These are phyloP conservation scores for Mallotus villosus DNA, from an alignment of 2,797 vertebrate species.

Conservation along the genomic window DNA sequence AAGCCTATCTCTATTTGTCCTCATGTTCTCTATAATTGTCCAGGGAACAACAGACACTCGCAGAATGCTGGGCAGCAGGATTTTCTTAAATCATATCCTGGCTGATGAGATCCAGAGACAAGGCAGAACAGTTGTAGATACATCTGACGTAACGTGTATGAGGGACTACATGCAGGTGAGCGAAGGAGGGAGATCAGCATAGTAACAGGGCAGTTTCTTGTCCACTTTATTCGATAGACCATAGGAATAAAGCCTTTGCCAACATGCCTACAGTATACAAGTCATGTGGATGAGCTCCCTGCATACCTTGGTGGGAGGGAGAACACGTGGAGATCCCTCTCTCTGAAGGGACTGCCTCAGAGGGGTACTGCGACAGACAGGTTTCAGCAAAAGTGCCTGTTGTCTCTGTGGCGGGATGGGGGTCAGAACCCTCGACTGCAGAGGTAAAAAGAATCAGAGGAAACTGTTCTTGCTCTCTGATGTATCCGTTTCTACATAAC, in stretches of 20 bases:
- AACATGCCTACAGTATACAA: slow-evolving; percentile 54
- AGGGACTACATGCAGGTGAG: slow-evolving; percentile 69
- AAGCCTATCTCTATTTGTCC: too few species aligned
- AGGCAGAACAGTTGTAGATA: slow-evolving; percentile 53
- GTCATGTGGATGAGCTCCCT: slow-evolving; percentile 66
- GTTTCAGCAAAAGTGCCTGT: slow-evolving; percentile 56
- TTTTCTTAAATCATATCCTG: slow-evolving; percentile 55
- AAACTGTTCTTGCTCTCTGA: slow-evolving; percentile 1
- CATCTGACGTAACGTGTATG: slow-evolving; percentile 59
- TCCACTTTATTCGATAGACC: background rate
- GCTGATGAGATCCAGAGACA: slow-evolving; percentile 51
- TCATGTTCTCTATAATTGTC: background rate
- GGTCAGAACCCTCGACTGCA: slow-evolving; percentile 36
- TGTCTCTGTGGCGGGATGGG: slow-evolving; percentile 49
- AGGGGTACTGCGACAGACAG: slow-evolving; percentile 48
- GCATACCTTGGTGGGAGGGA: slow-evolving; percentile 63
- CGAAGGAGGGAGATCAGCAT: too few species aligned
- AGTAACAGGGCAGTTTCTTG: background rate
- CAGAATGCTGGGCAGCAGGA: slow-evolving; percentile 61
- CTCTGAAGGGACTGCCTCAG: slow-evolving; percentile 58
- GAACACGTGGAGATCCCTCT: slow-evolving; percentile 70
- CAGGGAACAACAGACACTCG: slow-evolving; percentile 64
- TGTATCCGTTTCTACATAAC: background rate
- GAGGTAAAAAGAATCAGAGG: slow-evolving; percentile 45
- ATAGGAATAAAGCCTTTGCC: background rate